Evolutionary conservation across 2,888 invertebrate genomes (phyloP).

Genomic region (Heliconius hortense): DNA sequence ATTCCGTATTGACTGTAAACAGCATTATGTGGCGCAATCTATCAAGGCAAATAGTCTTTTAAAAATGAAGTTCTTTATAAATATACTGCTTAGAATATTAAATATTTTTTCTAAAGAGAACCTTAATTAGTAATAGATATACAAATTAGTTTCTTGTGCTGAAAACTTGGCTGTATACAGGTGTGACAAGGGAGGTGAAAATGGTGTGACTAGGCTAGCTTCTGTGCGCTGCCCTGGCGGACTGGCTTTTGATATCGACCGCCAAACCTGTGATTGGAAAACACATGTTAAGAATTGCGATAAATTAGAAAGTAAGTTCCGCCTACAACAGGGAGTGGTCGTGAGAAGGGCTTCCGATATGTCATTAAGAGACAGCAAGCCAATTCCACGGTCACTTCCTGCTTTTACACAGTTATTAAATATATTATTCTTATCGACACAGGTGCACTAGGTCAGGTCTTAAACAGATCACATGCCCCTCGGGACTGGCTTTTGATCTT

Average conservation of each 20-base stretch:
- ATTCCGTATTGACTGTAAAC: no score
- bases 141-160: conserved; percentile 45
- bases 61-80: background rate
- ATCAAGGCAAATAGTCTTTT: no score
- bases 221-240: conserved; percentile 94
- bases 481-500: conserved; percentile 98
- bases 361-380: conserved; percentile 53
- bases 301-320: conserved; percentile 94
- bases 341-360: conserved; percentile 71
- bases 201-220: conserved; percentile 92
- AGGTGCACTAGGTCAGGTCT: conserved; percentile 97
- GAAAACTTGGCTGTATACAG: conserved; percentile 83
- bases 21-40: no score
- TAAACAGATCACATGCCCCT: conserved; percentile 98
- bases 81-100: background rate
- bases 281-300: conserved; percentile 98
- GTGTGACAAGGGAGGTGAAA: conserved; percentile 95
- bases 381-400: conserved; percentile 76
- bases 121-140: background rate
- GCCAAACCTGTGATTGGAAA: conserved; percentile 98
- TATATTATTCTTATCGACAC: conserved; percentile 81
- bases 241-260: conserved; percentile 95
- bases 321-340: conserved; percentile 67
- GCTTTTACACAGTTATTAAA: conserved; percentile 65
- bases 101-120: background rate